Percentiles rank a stretch among this genome's conserved stretches.
phyloP scores from a whole-genome alignment of 1,140 invertebrate species.

The Melipona quadrifasciata region DNA sequence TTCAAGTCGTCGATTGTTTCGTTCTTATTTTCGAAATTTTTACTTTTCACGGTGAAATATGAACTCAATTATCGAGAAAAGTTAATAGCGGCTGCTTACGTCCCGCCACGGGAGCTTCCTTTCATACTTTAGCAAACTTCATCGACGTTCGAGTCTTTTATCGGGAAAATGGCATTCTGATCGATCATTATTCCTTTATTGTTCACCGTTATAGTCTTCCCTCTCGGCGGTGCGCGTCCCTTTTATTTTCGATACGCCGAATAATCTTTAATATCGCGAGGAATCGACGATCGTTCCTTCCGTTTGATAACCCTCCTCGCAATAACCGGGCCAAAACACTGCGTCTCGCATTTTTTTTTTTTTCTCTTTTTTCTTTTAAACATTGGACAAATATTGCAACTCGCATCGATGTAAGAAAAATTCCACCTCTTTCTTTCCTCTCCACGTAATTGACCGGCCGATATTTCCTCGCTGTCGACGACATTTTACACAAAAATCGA shows the following conservation, averaged over 20 bases:
- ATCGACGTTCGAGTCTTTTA: background rate
- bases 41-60: background rate
- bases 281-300: background rate
- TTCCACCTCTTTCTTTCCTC: background rate
- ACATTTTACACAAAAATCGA: constrained; percentile 44
- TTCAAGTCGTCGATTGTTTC: background rate
- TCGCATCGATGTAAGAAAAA: background rate
- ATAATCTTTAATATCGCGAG: background rate
- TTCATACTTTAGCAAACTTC: constrained; percentile 13
- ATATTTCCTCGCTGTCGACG: constrained; percentile 19
- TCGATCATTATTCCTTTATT: constrained; percentile 10
- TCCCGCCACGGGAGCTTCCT: background rate
- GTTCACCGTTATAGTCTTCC: background rate
- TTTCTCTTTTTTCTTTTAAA: background rate
- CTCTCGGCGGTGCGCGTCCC: no score
- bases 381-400: background rate
- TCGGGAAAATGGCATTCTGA: background rate
- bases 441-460: background rate
- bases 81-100: constrained; percentile 5
- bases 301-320: background rate
- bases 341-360: background rate
- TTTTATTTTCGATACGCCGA: background rate
- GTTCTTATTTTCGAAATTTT: background rate
- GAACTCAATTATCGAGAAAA: background rate
- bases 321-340: background rate